phyloP scores from a whole-genome alignment of 2,797 vertebrate species.

The Acanthurus leucopareius region DNA sequence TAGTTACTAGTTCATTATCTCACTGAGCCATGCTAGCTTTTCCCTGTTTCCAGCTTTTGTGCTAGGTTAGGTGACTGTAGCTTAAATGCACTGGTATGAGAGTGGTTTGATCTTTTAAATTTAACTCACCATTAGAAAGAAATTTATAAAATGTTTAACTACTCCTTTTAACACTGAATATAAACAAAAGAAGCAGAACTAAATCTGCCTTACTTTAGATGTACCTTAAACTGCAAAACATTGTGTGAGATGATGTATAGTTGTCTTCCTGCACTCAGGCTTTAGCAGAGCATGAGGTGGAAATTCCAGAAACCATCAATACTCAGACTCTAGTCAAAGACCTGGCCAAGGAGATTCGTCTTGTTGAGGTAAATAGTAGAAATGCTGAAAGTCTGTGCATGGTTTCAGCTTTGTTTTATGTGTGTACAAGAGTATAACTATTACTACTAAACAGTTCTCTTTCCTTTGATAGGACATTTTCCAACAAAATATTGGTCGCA shows the following conservation, averaged over 20 bases:
- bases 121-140: not conserved
- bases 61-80: not conserved
- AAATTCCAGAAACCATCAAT: conserved; percentile 94
- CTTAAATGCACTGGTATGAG: not conserved
- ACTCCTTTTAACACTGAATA: not conserved
- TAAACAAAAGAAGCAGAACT: not conserved
- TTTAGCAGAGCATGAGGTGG: conserved; percentile 90
- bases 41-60: not conserved
- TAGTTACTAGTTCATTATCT: not conserved
- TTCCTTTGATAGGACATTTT: conserved; percentile 89
- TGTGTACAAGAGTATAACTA: not conserved
- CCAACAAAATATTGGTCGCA: conserved; percentile 92
- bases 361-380: conserved; percentile 89
- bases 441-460: not conserved
- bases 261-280: conserved; percentile 81
- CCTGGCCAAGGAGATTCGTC: conserved; percentile 93
- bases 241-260: not conserved
- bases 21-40: not conserved
- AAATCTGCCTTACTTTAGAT: conserved; percentile 4
- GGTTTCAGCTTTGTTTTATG: not conserved
- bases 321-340: conserved; percentile 93
- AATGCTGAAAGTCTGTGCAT: not conserved
- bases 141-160: not conserved
- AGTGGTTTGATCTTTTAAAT: not conserved
- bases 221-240: conserved; percentile 1